Base-by-base conservation (phyloP, 2,888 invertebrate genomes). In the Bedellia somnulentella region DNA sequence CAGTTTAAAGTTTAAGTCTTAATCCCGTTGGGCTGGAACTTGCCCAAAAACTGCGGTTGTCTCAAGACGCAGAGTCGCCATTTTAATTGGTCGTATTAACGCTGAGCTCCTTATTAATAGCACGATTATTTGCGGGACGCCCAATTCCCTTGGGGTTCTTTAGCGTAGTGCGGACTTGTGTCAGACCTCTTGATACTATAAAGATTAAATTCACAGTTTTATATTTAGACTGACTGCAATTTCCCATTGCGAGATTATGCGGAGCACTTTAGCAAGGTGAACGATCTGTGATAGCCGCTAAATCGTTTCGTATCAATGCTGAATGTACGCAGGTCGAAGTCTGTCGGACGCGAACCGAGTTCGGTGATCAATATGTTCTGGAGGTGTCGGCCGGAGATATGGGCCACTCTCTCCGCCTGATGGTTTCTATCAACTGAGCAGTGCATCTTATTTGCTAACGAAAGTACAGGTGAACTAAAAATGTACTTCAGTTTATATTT, bases 341-440 rank as follows among this genome's bases (percentile, higher is more conserved):
- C 64, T 47, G 52, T 44, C 41, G 42, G 46, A n/a, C n/a, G n/a
- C n/a, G n/a, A n/a, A n/a, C n/a, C n/a, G n/a, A n/a, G n/a, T n/a
- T n/a, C 40, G 45, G 52, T 43, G 45, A 66, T 71, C 71, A 71
- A 70, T n/a, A n/a, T n/a, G n/a, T n/a, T 71, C 63, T 60, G 62
- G 52, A 63, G 66, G 59, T 68, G 67, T 68, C 70, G 57, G 68
- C 51, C 49, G 49, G n/a, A n/a, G n/a, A 55, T 68, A 71, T 64
- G 67, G 57, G 54, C 43, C n/a, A n/a, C n/a, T n/a, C 61, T 62
- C 66, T 58, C 61, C 47, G 62, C 43, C 56, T 55, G 62, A 71
- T 73, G 73, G 66, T 71, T 70, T 62, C 52, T 62, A 70, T 75
- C 73, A 70, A 66, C n/a, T n/a, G n/a, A n/a, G n/a, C n/a, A n/a